Percentiles rank a stretch among this genome's conserved stretches.
Conservation (phyloP, 1,140 invertebrate species). For the Anastatus disparis region DNA sequence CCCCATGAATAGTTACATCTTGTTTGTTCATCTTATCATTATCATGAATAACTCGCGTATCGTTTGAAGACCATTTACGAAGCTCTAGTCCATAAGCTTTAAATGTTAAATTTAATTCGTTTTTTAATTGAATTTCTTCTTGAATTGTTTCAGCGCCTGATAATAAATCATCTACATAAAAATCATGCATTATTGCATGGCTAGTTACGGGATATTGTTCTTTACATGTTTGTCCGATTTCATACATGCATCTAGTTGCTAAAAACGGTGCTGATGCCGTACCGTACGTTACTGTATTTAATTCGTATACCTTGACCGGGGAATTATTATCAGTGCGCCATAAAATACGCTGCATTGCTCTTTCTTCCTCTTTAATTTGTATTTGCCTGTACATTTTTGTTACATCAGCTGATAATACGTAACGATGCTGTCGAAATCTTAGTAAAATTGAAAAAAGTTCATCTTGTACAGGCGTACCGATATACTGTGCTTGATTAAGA, state of each 20-base stretch:
- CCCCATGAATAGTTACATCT: not conserved
- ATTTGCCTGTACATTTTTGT: constrained; percentile 14
- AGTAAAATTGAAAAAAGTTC: not conserved
- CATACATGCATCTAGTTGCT: not conserved
- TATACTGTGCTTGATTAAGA: not conserved
- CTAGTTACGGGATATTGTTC: not conserved
- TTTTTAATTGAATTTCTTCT: not conserved
- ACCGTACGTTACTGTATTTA: constrained; percentile 48
- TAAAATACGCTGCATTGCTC: constrained; percentile 47
- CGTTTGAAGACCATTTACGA: not conserved
- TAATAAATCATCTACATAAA: constrained; percentile 22
- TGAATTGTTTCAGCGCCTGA: not conserved
- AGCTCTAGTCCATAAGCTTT: not conserved
- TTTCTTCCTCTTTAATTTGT: not conserved
- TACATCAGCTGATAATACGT: constrained; percentile 15
- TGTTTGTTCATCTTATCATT: not conserved
- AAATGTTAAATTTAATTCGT: not conserved
- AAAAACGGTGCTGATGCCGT: constrained; percentile 46
- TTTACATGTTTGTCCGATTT: not conserved
- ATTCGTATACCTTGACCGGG: not conserved
- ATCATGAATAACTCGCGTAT: not conserved
- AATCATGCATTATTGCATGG: not conserved
- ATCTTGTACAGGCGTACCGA: not conserved
- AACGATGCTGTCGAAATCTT: not conserved
- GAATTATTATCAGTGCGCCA: not conserved